Evolutionary conservation across 2,888 invertebrate species (phyloP), one percentile per base, ranked within the genome.

Genomic region (Polymixis flavicincta): DNA sequence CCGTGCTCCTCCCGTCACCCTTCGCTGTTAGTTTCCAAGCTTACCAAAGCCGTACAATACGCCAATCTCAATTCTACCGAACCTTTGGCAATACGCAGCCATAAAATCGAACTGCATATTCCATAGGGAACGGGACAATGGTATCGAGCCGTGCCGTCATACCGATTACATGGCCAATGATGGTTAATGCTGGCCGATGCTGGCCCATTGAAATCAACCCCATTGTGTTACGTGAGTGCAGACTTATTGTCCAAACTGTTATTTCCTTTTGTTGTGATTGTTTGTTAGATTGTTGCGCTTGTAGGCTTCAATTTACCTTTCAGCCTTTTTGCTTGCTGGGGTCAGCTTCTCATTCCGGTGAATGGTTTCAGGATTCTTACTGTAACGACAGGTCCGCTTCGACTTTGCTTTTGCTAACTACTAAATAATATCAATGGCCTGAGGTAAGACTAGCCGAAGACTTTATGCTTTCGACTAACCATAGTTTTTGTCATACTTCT

Each of bases 191-290:
- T 65, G 68, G 65, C 32, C 69, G 14, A 71, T 68, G 54, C 60
- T 65, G 64, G 55, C 25, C 68, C 22, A 84, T 82, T 84, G 85
- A 80, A 71, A 60, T 68, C 50, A 25, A 17, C 28, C 48, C 64
- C 59, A 42, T 79, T 84, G 69, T 59, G 17, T 11, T 28, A 19
- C 59, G 42, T 25, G 66, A 74, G 50, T 55, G 19, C 22, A 13
- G 48, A 50, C 45, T 55, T 71, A 74, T 68, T 84, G 68, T 61
- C 55, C 14, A 22, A 67, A 52, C 59, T 45, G 66, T 64, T 80
- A 60, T 71, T 60, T 60, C 17, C 48, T 68, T 65, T 71, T 71
- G 63, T 74, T 48, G 64, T 28, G 52, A 78, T 60, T 83, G 61
- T 67, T 65, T 19, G 45, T 25, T 5, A 28, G 7, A 59, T 37